Evolutionary conservation across 2,797 vertebrate species (phyloP).

Genomic region (Spea hammondii): DNA sequence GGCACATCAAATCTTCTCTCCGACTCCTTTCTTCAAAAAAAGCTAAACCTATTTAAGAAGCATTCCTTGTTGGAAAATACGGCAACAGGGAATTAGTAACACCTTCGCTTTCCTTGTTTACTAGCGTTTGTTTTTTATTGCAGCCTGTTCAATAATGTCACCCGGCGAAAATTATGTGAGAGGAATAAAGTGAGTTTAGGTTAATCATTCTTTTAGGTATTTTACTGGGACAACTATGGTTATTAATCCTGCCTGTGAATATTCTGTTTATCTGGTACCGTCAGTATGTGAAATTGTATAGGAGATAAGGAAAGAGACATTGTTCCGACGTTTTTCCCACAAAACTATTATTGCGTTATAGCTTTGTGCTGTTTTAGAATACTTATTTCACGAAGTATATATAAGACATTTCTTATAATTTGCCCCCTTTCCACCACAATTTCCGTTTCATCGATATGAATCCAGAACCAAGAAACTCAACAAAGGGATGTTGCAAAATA

Average conservation of each 20-base stretch:
- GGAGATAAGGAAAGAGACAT: not conserved
- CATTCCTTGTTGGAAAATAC: constrained; percentile 75
- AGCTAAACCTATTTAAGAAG: constrained; percentile 77
- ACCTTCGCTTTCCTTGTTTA: constrained; percentile 74
- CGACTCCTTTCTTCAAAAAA: constrained; percentile 76
- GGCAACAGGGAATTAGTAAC: constrained; percentile 70
- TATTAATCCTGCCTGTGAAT: constrained; percentile 67
- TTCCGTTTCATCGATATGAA: no score
- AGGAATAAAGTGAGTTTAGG: constrained; percentile 75
- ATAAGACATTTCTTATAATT: no score
- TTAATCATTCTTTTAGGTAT: constrained; percentile 76
- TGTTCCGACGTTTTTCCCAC: no score
- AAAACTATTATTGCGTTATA: no score
- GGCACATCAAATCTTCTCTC: constrained; percentile 79
- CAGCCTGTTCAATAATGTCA: constrained; percentile 78
- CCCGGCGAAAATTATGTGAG: constrained; percentile 74
- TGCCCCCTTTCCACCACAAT: no score
- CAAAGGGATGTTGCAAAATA: no score
- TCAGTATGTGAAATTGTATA: not conserved
- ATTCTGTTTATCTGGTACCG: constrained; percentile 5
- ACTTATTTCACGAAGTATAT: no score
- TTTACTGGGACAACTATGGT: constrained; percentile 71
- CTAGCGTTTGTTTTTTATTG: constrained; percentile 78
- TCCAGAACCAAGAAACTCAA: no score
- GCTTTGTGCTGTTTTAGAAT: no score